A percentile compares a stretch with the other conserved stretches of the same genome.
Evolutionary conservation across 1,140 invertebrate genomes (phyloP).

Genomic region (Drosophila cardini): DNA sequence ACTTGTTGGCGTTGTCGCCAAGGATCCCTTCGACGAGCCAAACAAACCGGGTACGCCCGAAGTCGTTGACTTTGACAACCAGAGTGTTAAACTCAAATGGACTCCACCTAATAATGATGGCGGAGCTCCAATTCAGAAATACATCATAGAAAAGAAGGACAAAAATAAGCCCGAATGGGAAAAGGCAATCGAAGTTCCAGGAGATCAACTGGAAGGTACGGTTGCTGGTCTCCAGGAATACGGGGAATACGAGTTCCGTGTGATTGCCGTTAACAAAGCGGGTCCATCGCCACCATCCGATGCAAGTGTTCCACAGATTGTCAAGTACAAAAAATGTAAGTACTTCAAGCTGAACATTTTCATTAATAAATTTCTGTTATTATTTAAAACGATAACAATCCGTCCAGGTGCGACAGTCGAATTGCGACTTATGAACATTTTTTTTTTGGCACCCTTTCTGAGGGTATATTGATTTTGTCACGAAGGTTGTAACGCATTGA

Average conservation of each 20-base stretch:
- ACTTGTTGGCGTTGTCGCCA: constrained; percentile 93
- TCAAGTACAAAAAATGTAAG: constrained; percentile 95
- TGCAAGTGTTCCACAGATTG: constrained; percentile 95
- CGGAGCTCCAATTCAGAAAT: constrained; percentile 97
- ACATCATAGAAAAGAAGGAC: constrained; percentile 98
- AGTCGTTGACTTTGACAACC: constrained; percentile 96
- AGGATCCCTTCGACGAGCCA: constrained; percentile 97
- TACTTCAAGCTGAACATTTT: constrained; percentile 47
- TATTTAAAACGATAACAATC: no score
- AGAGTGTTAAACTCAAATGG: constrained; percentile 97
- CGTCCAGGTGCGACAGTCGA: no score
- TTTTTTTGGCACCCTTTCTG: no score
- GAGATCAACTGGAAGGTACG: constrained; percentile 90
- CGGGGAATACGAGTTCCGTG: constrained; percentile 97
- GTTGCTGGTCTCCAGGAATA: constrained; percentile 95
- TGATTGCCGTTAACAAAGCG: constrained; percentile 98
- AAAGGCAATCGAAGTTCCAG: constrained; percentile 94
- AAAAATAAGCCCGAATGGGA: constrained; percentile 96
- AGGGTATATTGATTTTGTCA: no score
- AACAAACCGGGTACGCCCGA: constrained; percentile 95
- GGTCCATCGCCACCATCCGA: constrained; percentile 97
- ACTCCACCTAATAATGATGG: constrained; percentile 95
- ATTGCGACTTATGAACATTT: no score
- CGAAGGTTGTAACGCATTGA: no score
- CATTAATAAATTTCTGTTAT: not conserved